phyloP scores from a whole-genome alignment of 2,888 invertebrate species.

The Andrena marginata region DNA sequence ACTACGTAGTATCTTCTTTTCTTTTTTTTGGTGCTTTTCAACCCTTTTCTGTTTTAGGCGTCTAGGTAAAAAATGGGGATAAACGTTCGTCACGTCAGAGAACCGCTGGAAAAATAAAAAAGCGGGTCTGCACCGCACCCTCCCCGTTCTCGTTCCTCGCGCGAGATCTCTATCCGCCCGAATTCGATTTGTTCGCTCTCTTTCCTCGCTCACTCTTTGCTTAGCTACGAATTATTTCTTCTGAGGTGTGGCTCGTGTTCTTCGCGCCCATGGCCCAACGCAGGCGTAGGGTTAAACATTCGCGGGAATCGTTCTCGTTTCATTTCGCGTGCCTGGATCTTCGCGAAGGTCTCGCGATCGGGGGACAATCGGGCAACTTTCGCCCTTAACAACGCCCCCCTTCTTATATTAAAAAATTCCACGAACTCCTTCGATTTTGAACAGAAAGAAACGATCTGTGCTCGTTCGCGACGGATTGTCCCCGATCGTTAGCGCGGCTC shows the following conservation, averaged over 20 bases:
- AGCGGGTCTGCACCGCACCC: constrained; percentile 25
- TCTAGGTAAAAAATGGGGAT: constrained; percentile 64
- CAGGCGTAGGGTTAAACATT: background rate
- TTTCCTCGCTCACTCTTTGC: background rate
- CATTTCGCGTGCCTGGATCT: background rate
- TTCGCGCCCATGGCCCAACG: constrained; percentile 24
- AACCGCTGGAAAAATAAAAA: constrained; percentile 66
- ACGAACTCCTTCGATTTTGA: background rate
- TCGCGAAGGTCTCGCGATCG: background rate
- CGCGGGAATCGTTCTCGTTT: background rate
- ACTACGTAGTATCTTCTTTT: constrained; percentile 28
- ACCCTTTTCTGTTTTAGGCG: constrained; percentile 45
- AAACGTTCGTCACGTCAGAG: constrained; percentile 55
- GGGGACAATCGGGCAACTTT: background rate
- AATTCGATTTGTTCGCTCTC: background rate
- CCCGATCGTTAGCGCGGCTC: constrained; percentile 32
- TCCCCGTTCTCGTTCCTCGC: constrained; percentile 26
- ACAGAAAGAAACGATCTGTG: background rate
- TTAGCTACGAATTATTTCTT: background rate
- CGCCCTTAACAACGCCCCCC: background rate
- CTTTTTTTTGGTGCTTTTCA: constrained; percentile 1
- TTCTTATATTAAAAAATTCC: background rate
- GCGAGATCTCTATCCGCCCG: background rate
- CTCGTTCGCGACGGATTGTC: constrained; percentile 2
- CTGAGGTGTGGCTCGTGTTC: constrained; percentile 23